phyloP scores from a whole-genome alignment of 2,113 vertebrate species.

The Gorsachius goisagi region DNA sequence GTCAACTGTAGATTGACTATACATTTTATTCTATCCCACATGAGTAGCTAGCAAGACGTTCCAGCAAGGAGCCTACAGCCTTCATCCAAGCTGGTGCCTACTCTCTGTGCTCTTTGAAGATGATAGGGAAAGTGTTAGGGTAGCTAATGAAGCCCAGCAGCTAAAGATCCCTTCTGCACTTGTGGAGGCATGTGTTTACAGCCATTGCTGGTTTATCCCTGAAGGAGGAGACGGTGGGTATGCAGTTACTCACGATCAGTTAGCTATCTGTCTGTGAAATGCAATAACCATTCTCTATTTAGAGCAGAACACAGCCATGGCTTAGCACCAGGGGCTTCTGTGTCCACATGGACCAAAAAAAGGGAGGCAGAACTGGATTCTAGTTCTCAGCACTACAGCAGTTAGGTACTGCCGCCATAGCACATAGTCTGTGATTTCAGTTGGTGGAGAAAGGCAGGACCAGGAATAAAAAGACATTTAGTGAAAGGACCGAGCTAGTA shows the following conservation, averaged over 20 bases:
- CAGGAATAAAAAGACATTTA: background rate
- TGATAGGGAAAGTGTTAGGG: background rate
- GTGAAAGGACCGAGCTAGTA: background rate
- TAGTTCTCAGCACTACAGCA: background rate
- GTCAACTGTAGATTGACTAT: background rate
- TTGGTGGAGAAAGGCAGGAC: background rate
- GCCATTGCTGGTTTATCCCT: background rate
- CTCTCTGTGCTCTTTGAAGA: background rate
- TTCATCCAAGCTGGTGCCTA: background rate
- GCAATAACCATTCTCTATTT: background rate
- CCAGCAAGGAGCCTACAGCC: background rate
- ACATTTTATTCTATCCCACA: background rate
- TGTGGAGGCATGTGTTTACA: background rate
- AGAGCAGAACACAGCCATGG: background rate
- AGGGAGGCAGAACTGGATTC: background rate
- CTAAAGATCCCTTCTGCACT: background rate
- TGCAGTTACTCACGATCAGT: background rate
- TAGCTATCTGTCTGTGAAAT: background rate
- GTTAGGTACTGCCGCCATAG: background rate
- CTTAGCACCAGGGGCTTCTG: background rate
- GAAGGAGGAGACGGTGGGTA: background rate
- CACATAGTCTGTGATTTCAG: background rate
- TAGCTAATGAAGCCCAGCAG: background rate
- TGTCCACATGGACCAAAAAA: background rate
- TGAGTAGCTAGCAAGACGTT: background rate